Percentiles rank a stretch among this genome's conserved stretches.
These are phyloP conservation scores for Acanthaster planci DNA, from an alignment of 35 echinoderm and acorn worm genomes.

Conservation along the genomic window DNA sequence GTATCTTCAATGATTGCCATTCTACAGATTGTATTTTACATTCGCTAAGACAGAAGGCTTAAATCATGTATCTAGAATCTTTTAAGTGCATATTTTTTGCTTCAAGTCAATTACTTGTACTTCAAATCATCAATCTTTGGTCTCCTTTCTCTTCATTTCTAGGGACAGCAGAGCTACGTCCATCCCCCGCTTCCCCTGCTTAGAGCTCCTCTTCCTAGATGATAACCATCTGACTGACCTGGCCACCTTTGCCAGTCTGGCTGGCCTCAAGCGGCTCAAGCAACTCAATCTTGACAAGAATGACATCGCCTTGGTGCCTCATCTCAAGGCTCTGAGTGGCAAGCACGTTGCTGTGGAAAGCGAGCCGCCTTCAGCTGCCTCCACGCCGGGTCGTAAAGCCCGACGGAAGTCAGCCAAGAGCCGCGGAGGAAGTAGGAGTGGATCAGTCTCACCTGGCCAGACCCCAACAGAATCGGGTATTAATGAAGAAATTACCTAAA, in stretches of 20 bases:
- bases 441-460: background rate
- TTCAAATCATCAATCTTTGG: too few relatives aligned
- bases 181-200: constrained; percentile 47
- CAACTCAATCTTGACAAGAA: constrained; percentile 94
- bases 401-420: constrained; percentile 48
- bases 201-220: constrained; percentile 81
- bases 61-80: too few relatives aligned
- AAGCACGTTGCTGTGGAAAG: constrained; percentile 70
- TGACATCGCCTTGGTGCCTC: constrained; percentile 79
- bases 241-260: constrained; percentile 86
- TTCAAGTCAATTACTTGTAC: too few relatives aligned
- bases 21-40: too few relatives aligned
- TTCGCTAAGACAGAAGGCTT: too few relatives aligned
- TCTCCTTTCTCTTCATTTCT: too few relatives aligned
- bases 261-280: constrained; percentile 87
- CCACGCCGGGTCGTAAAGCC: constrained; percentile 42
- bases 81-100: too few relatives aligned
- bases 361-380: constrained; percentile 40
- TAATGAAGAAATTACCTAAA: background rate
- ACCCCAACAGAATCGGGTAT: background rate
- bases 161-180: background rate
- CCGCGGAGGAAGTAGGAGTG: constrained; percentile 15
- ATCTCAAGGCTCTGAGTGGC: constrained; percentile 81
- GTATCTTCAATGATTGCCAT: too few relatives aligned
- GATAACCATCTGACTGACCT: constrained; percentile 87